Percentiles rank a stretch among this genome's conserved stretches.
Conservation (phyloP, 92 coral and sea anemone species). For the Nematostella vectensis region DNA sequence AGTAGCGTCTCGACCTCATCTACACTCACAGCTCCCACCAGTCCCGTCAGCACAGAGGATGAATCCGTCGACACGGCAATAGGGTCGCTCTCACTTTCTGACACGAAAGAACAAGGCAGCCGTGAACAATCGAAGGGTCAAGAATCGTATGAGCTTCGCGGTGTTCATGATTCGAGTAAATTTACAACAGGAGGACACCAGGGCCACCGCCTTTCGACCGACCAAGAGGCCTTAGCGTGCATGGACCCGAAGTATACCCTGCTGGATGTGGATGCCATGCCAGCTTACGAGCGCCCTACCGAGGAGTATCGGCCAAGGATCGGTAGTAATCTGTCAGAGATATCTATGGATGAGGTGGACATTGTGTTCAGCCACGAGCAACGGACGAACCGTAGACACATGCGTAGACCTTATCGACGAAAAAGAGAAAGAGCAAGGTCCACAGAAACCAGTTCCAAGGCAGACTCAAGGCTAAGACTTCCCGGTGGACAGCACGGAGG, state of each 20-base stretch:
- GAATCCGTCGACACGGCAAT: slow-evolving; percentile 24
- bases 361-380: slow-evolving; percentile 28
- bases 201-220: slow-evolving; percentile 1
- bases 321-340: slow-evolving; percentile 24
- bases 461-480: no score
- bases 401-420: background rate
- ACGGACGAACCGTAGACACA: slow-evolving; percentile 7
- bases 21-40: slow-evolving; percentile 38
- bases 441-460: no score
- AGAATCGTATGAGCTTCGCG: background rate
- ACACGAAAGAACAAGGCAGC: background rate
- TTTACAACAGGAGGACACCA: background rate
- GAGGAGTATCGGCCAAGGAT: slow-evolving; percentile 16
- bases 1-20: slow-evolving; percentile 62
- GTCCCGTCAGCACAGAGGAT: slow-evolving; percentile 29
- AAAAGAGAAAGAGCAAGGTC: no score
- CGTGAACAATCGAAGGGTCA: background rate
- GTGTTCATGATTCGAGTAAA: background rate
- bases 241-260: slow-evolving; percentile 14
- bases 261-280: slow-evolving; percentile 6
- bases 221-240: slow-evolving; percentile 1
- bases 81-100: background rate
- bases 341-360: slow-evolving; percentile 34
- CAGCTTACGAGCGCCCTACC: background rate
- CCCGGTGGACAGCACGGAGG: no score